Base-by-base conservation (phyloP, 2,888 invertebrate genomes). In the Dichetophora obliterata region DNA sequence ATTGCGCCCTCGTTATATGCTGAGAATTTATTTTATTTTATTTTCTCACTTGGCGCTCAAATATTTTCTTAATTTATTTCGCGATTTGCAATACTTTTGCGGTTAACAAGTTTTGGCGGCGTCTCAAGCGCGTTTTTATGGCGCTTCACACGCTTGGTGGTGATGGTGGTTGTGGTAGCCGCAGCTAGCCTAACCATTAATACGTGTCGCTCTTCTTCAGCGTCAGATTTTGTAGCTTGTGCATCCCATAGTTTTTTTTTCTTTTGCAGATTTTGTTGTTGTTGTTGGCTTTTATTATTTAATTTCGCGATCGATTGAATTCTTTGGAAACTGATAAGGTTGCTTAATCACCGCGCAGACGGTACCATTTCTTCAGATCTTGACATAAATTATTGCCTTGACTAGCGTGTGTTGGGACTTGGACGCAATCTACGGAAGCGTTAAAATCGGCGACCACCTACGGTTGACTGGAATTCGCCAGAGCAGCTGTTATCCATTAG, bases 71-170 rank as follows among this genome's bases (percentile, higher is more conserved):
- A 74, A 66, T 74, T 74, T 74, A 66, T 74, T 74, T 74, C 31
- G 50, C 66, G 65, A 65, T 54, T 66, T 66, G 74, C 54, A 65
- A 74, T 66, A 74, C 54, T 65, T 65, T 66, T 65, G 74, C 66
- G 74, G 66, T 74, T 52, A 66, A 66, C 54, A 54, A 80, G 80
- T 81, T 77, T 65, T 52, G 63, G 63, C 63, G 65, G 65, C 65
- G 74, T 65, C 66, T 78, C 61, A 54, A 74, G 77, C 61, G 72
- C 31, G 76, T 77, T 79, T 79, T 81, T 77, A 76, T 79, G 78
- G 78, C 76, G 78, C 79, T 80, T 81, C 80, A 72, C 78, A 75
- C 76, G 76, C 76, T 77, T 77, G 75, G 27, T 78, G 79, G 78
- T 75, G 75, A 77, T 72, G 76, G 75, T 77, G 75, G 27, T 78